These are phyloP conservation scores for Phalangium opilio DNA, from an alignment of 2,888 invertebrate genomes.

Conservation along the genomic window DNA sequence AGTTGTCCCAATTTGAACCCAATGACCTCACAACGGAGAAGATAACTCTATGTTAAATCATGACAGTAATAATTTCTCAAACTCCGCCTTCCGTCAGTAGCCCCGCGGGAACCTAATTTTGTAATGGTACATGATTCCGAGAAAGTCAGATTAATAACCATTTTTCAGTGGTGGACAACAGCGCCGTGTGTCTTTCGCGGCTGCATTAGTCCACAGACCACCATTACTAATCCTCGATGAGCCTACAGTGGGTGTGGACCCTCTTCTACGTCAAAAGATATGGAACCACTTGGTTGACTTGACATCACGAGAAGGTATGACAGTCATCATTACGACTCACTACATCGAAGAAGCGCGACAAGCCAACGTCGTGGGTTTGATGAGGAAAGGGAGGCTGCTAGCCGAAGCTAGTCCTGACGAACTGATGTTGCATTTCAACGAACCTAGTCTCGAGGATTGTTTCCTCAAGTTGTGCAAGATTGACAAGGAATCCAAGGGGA, in stretches of 20 bases:
- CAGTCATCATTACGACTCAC: constrained; percentile 52
- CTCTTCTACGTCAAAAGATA: constrained; percentile 30
- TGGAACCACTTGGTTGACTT: constrained; percentile 32
- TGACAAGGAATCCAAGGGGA: constrained; percentile 20
- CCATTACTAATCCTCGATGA: constrained; percentile 30
- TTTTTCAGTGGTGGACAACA: constrained; percentile 31
- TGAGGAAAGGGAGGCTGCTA: constrained; percentile 75
- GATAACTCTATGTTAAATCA: too few species aligned
- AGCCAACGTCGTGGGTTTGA: constrained; percentile 54
- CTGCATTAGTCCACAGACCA: constrained; percentile 31
- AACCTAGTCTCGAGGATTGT: constrained; percentile 61
- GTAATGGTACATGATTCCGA: too few species aligned
- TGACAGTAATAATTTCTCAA: too few species aligned
- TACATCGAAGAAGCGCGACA: constrained; percentile 76
- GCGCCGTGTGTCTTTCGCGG: constrained; percentile 30
- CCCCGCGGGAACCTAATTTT: too few species aligned
- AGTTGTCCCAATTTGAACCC: too few species aligned
- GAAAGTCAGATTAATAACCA: too few species aligned
- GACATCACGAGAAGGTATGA: constrained; percentile 26
- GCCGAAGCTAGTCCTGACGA: constrained; percentile 73
- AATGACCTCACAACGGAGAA: too few species aligned
- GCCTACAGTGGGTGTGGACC: constrained; percentile 35
- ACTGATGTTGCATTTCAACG: constrained; percentile 39
- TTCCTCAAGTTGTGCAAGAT: constrained; percentile 58
- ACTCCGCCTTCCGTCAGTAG: too few species aligned